Evolutionary conservation across 2,797 vertebrate genomes (phyloP).

Genomic region (Tapirus indicus): DNA sequence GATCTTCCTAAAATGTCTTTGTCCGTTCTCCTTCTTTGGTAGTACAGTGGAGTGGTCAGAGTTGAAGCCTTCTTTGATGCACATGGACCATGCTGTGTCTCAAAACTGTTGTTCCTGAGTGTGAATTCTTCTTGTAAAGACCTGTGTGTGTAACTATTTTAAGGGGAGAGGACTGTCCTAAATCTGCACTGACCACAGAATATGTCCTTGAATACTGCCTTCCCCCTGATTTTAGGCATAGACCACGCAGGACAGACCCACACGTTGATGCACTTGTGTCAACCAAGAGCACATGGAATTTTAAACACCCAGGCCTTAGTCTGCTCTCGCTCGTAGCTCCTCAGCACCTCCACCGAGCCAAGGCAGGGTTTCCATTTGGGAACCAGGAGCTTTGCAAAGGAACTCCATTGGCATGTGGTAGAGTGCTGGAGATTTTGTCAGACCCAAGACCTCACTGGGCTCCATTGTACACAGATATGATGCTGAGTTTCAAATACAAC

Average conservation of each 20-base stretch:
- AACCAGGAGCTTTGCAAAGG: slow-evolving; percentile 13
- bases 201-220: neutral
- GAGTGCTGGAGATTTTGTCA: neutral
- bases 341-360: neutral
- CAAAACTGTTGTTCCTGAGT: neutral
- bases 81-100: neutral
- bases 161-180: neutral
- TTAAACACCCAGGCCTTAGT: neutral
- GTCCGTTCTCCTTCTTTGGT: neutral
- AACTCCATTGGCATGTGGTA: neutral
- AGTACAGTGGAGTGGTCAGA: neutral
- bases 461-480: neutral
- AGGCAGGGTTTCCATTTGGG: neutral
- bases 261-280: neutral
- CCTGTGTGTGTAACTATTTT: neutral
- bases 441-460: neutral
- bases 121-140: neutral
- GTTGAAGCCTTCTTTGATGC: neutral
- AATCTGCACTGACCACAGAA: neutral
- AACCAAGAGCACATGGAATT: neutral
- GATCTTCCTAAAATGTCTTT: neutral
- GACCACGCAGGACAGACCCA: neutral
- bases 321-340: neutral
- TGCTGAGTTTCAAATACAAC: neutral
- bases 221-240: neutral